Evolutionary conservation across 1,140 invertebrate genomes (phyloP).

Genomic region (Rhyacophila brunnea): DNA sequence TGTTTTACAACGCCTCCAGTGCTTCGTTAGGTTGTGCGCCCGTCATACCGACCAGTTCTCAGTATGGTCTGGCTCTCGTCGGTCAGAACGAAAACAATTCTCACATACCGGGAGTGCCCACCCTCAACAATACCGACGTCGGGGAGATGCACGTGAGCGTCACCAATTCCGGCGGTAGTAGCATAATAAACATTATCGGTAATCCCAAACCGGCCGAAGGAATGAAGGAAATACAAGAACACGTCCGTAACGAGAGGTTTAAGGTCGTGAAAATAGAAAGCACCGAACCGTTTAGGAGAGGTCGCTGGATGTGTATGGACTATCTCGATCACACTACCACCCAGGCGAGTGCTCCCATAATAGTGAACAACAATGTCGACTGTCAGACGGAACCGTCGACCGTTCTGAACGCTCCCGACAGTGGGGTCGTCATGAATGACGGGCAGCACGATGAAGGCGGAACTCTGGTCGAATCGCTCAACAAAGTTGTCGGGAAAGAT

Average conservation of each 20-base stretch:
- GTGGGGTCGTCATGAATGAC: constrained; percentile 53
- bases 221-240: constrained; percentile 69
- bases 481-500: constrained; percentile 46
- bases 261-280: constrained; percentile 96
- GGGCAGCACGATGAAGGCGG: constrained; percentile 49
- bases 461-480: constrained; percentile 43
- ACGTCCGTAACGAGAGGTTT: constrained; percentile 80
- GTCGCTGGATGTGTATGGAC: constrained; percentile 94
- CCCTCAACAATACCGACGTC: constrained; percentile 52
- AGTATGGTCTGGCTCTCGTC: constrained; percentile 79
- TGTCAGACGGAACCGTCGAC: constrained; percentile 41
- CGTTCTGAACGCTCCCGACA: constrained; percentile 47
- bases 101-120: constrained; percentile 50
- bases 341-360: constrained; percentile 53
- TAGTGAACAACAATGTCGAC: constrained; percentile 52
- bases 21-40: constrained; percentile 73
- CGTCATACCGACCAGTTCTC: constrained; percentile 79
- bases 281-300: constrained; percentile 89
- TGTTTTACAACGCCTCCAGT: constrained; percentile 75
- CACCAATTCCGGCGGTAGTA: constrained; percentile 60
- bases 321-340: constrained; percentile 83
- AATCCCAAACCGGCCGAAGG: constrained; percentile 62
- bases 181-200: constrained; percentile 64
- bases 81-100: constrained; percentile 50
- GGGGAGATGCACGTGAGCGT: constrained; percentile 63